Evolutionary conservation across 1,140 invertebrate genomes (phyloP).

Genomic region (Chrysoperla carnea): DNA sequence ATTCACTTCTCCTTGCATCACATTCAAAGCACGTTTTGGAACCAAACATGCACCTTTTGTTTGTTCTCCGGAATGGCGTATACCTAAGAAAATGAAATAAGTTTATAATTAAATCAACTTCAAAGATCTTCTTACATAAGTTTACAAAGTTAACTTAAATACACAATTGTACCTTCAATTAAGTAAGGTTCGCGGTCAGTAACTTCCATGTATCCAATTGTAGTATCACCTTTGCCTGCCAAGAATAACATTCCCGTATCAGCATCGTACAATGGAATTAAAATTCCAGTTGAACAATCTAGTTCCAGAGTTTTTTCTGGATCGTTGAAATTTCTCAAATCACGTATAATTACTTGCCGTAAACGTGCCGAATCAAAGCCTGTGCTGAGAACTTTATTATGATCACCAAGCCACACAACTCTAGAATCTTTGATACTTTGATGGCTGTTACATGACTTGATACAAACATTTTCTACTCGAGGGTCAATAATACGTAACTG

Average conservation of each 20-base stretch:
- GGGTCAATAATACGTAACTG: constrained; percentile 68
- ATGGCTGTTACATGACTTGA: constrained; percentile 53
- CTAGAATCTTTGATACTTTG: constrained; percentile 81
- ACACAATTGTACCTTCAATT: constrained; percentile 36
- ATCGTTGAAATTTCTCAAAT: constrained; percentile 60
- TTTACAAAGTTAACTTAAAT: neutral
- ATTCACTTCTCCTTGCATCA: constrained; percentile 92
- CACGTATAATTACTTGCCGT: constrained; percentile 73
- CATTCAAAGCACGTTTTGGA: constrained; percentile 77
- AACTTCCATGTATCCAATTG: constrained; percentile 73
- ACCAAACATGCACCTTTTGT: constrained; percentile 83
- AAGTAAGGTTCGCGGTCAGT: constrained; percentile 68
- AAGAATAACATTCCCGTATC: constrained; percentile 90
- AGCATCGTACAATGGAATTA: constrained; percentile 77
- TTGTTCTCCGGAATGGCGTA: constrained; percentile 66
- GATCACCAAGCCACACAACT: constrained; percentile 73
- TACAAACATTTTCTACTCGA: constrained; percentile 35
- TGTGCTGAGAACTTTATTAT: constrained; percentile 65
- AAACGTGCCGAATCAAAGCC: constrained; percentile 58
- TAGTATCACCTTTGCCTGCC: constrained; percentile 81
- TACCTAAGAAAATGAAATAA: constrained; percentile 17
- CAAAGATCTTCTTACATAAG: too few species aligned
- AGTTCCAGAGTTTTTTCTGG: constrained; percentile 62
- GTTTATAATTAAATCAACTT: neutral
- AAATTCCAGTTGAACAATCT: constrained; percentile 78